Conservation (phyloP, 2,797 vertebrate genomes). For the Thripadectes ignobilis region DNA sequence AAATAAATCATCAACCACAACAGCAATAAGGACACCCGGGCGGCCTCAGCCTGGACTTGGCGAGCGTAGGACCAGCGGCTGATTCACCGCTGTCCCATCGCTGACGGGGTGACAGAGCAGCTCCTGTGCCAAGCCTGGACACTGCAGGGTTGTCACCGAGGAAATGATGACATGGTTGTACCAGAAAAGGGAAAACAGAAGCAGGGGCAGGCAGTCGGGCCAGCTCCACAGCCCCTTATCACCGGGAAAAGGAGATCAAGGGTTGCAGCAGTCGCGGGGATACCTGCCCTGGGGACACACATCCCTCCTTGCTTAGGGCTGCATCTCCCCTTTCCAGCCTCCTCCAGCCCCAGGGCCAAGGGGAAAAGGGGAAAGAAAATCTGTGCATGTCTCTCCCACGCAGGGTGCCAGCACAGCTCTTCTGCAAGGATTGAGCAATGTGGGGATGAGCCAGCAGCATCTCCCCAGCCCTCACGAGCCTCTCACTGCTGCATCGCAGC, state of each 20-base stretch:
- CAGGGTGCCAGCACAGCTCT: not conserved
- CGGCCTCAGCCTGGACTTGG: not conserved
- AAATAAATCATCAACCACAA: conserved; percentile 53
- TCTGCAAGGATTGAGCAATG: not conserved
- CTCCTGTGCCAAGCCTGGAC: not conserved
- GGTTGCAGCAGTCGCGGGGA: not conserved
- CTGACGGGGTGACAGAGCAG: not conserved
- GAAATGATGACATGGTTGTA: not conserved
- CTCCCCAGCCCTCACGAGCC: not conserved
- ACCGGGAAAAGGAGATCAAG: rapidly evolving
- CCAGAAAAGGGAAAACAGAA: not conserved
- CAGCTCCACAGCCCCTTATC: not conserved
- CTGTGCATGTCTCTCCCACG: not conserved
- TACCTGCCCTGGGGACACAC: not conserved
- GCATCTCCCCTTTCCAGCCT: not conserved
- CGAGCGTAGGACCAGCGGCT: rapidly evolving
- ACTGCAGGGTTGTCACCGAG: not conserved
- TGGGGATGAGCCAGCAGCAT: not conserved
- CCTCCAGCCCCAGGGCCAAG: not conserved
- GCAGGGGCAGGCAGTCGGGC: not conserved
- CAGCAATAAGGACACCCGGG: not conserved
- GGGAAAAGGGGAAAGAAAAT: not conserved
- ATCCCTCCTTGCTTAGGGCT: not conserved
- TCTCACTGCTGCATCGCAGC: not conserved
- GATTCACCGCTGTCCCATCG: not conserved